Base-by-base conservation (phyloP, 2,113 vertebrate genomes). In the Lagopus leucura region DNA sequence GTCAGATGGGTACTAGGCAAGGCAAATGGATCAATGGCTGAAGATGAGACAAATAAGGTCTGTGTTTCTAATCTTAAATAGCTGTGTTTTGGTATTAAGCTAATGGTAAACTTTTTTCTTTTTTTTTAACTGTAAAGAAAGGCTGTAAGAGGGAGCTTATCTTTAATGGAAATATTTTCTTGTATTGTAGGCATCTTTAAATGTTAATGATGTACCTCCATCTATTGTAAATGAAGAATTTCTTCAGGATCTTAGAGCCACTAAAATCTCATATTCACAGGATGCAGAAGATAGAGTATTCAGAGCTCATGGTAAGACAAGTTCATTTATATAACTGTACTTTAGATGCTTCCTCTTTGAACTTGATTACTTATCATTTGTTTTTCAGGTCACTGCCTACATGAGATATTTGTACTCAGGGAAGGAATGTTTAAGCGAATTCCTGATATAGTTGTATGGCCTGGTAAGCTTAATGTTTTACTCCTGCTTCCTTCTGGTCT, bases 381-480 rank as follows among this genome's bases (percentile, higher is more conserved):
- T 96, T 19, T 89, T 97, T 96, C 96, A 99, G 99, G 99, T 86
- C 99, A 99, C 96, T 99, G 99, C 97, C 97, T 99, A 96, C 98
- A 99, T 71, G 99, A 99, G 97, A 98, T 99, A 97, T 99, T 99
- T 98, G 97, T 99, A 95, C 98, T 99, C 92, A 98, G 99, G 95
- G 99, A 99, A 98, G 99, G 99, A 95, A 99, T 98, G 96, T 96
- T 99, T 94, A 98, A 99, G 60, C 98, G 98, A 82, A 97, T 99
- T 98, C 99, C 99, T 93, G 99, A 99, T 97, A 91, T 99, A 97
- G 98, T 99, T 96, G 97, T 99, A 54, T 99, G 99, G 99, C 99
- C 99, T 97, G 98, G 99, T 99, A 98, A 98, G 97, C 42, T 57
- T 47, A 19, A 22, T 57, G 48, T 50, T 89, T 89, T 90, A 74